Conservation (phyloP, 2,888 invertebrate species). For the Agrotis segetum region DNA sequence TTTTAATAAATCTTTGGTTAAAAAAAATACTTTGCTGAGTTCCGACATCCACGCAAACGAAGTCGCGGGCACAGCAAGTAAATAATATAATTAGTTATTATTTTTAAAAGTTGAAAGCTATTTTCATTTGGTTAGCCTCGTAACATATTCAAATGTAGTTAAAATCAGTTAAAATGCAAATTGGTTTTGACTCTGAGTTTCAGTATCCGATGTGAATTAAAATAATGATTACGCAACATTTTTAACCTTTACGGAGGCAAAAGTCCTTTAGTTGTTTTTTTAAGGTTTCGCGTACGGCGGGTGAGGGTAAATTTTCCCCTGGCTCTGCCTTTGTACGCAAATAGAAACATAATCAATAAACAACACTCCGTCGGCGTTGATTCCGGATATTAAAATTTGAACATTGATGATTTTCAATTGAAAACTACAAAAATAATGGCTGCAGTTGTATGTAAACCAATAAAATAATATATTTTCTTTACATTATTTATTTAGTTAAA, state of each 20-base stretch:
- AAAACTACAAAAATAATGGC: no score
- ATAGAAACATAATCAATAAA: slow-evolving; percentile 4
- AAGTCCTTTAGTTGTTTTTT: not conserved
- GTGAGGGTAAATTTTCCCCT: not conserved
- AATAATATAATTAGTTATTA: slow-evolving; percentile 5
- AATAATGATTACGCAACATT: slow-evolving; percentile 9
- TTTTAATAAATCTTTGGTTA: no score
- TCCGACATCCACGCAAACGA: no score
- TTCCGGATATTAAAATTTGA: no score
- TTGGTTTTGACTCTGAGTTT: slow-evolving; percentile 13
- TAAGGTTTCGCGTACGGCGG: not conserved
- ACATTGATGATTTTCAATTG: no score
- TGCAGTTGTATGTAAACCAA: no score
- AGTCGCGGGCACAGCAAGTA: no score
- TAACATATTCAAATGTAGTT: not conserved
- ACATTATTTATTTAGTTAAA: not conserved
- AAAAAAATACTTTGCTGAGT: no score
- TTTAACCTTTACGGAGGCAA: slow-evolving; percentile 1
- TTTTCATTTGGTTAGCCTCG: not conserved
- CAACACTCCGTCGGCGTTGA: not conserved
- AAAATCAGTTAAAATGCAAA: slow-evolving; percentile 15
- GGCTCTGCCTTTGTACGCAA: no score
- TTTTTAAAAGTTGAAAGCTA: not conserved
- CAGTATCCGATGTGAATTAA: slow-evolving; percentile 15
- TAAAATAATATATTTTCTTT: no score